Evolutionary conservation across 2,888 invertebrate genomes (phyloP).

Genomic region (Eristalis pertinax): DNA sequence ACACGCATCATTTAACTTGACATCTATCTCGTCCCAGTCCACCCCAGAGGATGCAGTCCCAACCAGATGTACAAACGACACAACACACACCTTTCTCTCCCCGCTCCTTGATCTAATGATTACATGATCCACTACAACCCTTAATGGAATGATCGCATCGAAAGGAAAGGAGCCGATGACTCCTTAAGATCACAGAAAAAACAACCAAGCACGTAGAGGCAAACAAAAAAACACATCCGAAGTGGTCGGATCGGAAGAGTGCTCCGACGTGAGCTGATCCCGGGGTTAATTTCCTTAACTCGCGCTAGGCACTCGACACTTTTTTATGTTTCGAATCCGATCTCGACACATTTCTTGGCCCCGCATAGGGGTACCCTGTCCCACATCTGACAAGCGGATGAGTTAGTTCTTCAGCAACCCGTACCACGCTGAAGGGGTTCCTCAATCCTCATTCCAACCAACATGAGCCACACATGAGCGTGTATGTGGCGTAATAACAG

Average conservation of each 20-base stretch:
- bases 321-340: slow-evolving; percentile 39
- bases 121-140: not conserved
- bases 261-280: slow-evolving; percentile 22
- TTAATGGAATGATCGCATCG: not conserved
- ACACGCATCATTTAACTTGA: slow-evolving; percentile 20
- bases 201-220: slow-evolving; percentile 1
- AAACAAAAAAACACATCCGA: slow-evolving; percentile 14
- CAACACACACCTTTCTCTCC: not conserved
- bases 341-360: slow-evolving; percentile 12
- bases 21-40: not conserved
- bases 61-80: slow-evolving; percentile 33
- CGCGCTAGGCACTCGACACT: slow-evolving; percentile 67
- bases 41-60: slow-evolving; percentile 9
- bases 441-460: not conserved
- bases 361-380: slow-evolving; percentile 47
- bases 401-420: slow-evolving; percentile 40
- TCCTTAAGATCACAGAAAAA: slow-evolving; percentile 1
- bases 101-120: slow-evolving; percentile 1
- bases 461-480: slow-evolving; percentile 26
- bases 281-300: slow-evolving; percentile 56
- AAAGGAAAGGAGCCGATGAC: not conserved
- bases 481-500: slow-evolving; percentile 62
- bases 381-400: not conserved
- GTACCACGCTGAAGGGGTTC: slow-evolving; percentile 27
- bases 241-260: slow-evolving; percentile 39